Conservation (phyloP, 1,140 invertebrate genomes). For the Anagrus nilaparvatae region DNA sequence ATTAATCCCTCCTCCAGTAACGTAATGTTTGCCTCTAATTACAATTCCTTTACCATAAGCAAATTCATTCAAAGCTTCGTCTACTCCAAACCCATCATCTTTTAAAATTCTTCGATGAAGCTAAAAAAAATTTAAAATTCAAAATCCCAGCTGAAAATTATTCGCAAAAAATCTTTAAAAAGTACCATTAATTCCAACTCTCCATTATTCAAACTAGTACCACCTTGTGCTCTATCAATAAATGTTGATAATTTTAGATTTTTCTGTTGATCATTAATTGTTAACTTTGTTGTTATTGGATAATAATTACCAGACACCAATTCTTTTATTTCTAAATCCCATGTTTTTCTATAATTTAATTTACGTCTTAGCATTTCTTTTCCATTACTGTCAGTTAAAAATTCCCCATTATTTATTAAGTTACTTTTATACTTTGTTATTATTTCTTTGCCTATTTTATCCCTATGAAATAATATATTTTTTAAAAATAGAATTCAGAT, state of each 20-base stretch:
- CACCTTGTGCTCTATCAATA: constrained; percentile 81
- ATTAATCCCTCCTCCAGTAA: constrained; percentile 34
- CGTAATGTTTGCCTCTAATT: constrained; percentile 63
- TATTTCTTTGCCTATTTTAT: constrained; percentile 71
- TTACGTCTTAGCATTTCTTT: constrained; percentile 71
- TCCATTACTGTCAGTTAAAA: constrained; percentile 93
- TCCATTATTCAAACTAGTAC: constrained; percentile 62
- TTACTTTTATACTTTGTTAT: constrained; percentile 60
- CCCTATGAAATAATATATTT: constrained; percentile 43
- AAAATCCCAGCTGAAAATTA: constrained; percentile 15
- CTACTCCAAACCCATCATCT: constrained; percentile 89
- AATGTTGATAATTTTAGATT: constrained; percentile 54
- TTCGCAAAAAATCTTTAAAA: neutral
- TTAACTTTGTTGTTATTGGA: constrained; percentile 78
- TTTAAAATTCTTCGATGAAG: constrained; percentile 73
- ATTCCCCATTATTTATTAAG: constrained; percentile 53
- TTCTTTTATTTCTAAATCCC: constrained; percentile 55
- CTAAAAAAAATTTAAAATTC: constrained; percentile 31
- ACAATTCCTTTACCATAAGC: constrained; percentile 68
- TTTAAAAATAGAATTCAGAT: too few relatives aligned
- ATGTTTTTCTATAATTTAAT: constrained; percentile 65
- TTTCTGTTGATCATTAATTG: constrained; percentile 47
- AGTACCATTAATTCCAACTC: constrained; percentile 70
- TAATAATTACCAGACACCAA: constrained; percentile 84
- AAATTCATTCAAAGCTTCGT: constrained; percentile 82